These are phyloP conservation scores for Ciconia nigra DNA, from an alignment of 2,797 vertebrate genomes.

Conservation along the genomic window DNA sequence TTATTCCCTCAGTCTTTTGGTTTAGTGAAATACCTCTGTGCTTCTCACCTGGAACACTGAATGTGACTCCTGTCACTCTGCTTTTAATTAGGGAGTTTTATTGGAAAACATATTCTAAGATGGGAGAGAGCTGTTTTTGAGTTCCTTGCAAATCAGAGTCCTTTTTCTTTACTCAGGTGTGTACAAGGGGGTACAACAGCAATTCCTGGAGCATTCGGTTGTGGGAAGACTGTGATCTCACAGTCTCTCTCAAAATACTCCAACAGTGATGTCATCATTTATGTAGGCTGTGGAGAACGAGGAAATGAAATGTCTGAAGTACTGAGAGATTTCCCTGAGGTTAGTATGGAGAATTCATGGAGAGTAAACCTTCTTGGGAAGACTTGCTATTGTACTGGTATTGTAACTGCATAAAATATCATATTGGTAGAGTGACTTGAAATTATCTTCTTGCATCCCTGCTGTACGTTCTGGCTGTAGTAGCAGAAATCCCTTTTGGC, in stretches of 20 bases:
- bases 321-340: slow-evolving; percentile 88
- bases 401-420: neutral
- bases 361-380: neutral
- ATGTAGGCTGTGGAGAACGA: slow-evolving; percentile 97
- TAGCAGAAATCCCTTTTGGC: neutral
- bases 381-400: neutral
- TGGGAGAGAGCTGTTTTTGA: neutral
- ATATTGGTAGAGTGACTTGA: neutral
- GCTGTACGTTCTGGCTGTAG: neutral
- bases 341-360: slow-evolving; percentile 53
- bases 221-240: slow-evolving; percentile 98
- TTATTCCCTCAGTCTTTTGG: neutral
- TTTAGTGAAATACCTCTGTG: neutral
- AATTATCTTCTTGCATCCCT: neutral
- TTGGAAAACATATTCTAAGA: neutral
- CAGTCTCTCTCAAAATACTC: slow-evolving; percentile 98
- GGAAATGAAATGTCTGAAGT: slow-evolving; percentile 99
- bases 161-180: slow-evolving; percentile 78
- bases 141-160: neutral
- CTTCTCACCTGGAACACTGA: neutral
- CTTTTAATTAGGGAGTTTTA: neutral
- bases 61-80: neutral
- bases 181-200: slow-evolving; percentile 99
- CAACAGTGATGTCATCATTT: slow-evolving; percentile 98
- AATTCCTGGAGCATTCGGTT: slow-evolving; percentile 97